phyloP scores from a whole-genome alignment of 2,113 vertebrate genomes.

The Elachura formosa region DNA sequence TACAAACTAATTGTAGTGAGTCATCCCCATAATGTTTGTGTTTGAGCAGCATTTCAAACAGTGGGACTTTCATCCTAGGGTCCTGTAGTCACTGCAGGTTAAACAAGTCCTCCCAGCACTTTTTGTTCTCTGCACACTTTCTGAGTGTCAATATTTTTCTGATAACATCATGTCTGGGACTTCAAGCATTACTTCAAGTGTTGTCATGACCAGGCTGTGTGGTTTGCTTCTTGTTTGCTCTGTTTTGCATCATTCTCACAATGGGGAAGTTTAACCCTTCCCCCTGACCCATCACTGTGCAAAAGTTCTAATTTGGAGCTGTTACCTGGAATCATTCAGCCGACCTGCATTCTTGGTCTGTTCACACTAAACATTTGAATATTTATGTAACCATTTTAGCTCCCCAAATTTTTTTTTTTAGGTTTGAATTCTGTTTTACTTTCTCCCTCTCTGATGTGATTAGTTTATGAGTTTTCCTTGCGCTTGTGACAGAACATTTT shows the following conservation, averaged over 20 bases:
- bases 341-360: background rate
- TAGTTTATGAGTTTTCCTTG: background rate
- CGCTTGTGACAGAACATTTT: background rate
- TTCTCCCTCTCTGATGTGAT: background rate
- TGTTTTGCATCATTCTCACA: background rate
- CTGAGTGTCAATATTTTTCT: slow-evolving; percentile 42
- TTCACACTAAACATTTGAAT: background rate
- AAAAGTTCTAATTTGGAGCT: background rate
- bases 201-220: background rate
- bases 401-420: background rate
- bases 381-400: background rate
- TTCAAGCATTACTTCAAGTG: background rate
- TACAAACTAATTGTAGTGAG: background rate
- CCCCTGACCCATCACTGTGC: background rate
- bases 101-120: background rate
- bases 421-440: background rate
- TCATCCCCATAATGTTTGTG: background rate
- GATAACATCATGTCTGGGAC: slow-evolving; percentile 32
- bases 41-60: background rate
- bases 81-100: background rate
- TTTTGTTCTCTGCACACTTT: background rate
- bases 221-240: background rate
- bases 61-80: background rate
- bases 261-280: background rate
- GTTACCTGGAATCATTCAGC: background rate